Evolutionary conservation across 2,113 vertebrate species (phyloP), one percentile per base, ranked within the genome.

Genomic region (Tupaia chinensis): DNA sequence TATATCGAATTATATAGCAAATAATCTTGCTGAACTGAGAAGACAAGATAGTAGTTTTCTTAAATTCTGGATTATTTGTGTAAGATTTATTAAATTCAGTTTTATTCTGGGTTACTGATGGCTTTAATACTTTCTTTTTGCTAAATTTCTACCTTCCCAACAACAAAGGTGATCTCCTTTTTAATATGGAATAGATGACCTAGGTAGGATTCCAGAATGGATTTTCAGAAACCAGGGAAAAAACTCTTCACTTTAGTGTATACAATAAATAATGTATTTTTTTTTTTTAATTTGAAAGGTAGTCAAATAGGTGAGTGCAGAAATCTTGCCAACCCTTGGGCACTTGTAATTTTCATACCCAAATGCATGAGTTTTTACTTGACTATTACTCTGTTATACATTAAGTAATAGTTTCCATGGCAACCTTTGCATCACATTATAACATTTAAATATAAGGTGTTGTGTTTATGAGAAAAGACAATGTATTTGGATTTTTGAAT

Each of bases 1-100:
- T 44, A 5, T 73, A 66, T 80, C 80, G 87, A 96, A 95, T 97
- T 97, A n/a, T 20, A 88, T 89, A 72, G 83, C 70, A 85, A 97
- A 94, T 91, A 63, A 95, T 92, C 93, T 89, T 93, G 70, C 82
- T 74, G 70, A 97, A 78, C 61, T 85, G 85, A 91, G 76, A 91
- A 95, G 3, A 15, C 32, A 29, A 44, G 56, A 93, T 87, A 19
- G 15, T 32, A 68, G 69, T 94, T 98, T 86, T 76, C 65, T 54
- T 90, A 85, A 91, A 60, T 89, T 93, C 60, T 94, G 3, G 70
- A 77, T 90, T 88, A 29, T 86, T 91, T 70, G 81, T 32, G 23
- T 87, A 90, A 92, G 54, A 76, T 96, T 89, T 94, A n/a, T 80
- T 78, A 17, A 89, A 74, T 32, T 91, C 32, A 9, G 66, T 95